Conservation (phyloP, 2,888 invertebrate species). For the Dilophus febrilis region DNA sequence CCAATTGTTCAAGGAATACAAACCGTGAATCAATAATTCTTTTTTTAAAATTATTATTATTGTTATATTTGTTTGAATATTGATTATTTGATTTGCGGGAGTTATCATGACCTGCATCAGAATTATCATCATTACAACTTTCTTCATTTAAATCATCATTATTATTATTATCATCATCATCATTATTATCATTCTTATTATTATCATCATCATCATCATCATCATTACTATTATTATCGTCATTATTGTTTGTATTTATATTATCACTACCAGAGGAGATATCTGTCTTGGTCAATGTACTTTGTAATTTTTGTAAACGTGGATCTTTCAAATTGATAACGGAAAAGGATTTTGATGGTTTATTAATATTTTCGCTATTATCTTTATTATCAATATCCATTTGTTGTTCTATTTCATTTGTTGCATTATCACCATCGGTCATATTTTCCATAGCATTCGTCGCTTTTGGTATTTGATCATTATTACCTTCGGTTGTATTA, state of each 20-base stretch:
- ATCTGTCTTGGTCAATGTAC: background rate
- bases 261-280: background rate
- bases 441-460: background rate
- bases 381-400: background rate
- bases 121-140: constrained; percentile 1
- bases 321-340: constrained; percentile 1
- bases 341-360: background rate
- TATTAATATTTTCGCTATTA: background rate
- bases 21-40: constrained; percentile 34
- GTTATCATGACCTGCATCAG: constrained; percentile 4
- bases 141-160: background rate
- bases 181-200: background rate
- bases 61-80: constrained; percentile 1
- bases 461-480: background rate
- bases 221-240: no score
- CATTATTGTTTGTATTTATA: background rate
- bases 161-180: constrained; percentile 8
- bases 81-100: background rate
- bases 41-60: background rate
- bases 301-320: background rate
- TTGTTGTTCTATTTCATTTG: background rate
- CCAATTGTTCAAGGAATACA: constrained; percentile 55
- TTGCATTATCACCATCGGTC: background rate
- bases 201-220: background rate
- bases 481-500: background rate